Percentiles rank a stretch among this genome's conserved stretches.
Conservation (phyloP, 2,888 invertebrate species). For the Diarsia mendica region DNA sequence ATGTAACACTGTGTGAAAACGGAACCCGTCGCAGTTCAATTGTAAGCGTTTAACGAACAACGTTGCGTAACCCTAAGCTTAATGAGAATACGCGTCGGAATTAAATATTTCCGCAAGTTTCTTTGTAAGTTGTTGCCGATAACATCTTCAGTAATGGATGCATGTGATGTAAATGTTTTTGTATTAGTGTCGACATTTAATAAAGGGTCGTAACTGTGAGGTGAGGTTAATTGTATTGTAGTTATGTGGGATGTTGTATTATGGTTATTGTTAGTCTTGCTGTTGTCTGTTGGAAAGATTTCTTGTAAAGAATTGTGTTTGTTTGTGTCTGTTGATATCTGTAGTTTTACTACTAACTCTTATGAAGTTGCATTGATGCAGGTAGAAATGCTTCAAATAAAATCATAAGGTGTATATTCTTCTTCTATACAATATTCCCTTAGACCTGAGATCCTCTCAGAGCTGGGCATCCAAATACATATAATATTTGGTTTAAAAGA, state of each 20-base stretch:
- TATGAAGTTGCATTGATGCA: not conserved
- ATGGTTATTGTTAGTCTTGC: constrained; percentile 9
- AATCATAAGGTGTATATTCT: not conserved
- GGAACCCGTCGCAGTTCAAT: constrained; percentile 53
- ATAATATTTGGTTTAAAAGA: too few relatives aligned
- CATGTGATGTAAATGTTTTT: constrained; percentile 42
- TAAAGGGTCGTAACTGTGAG: constrained; percentile 29
- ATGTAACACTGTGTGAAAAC: constrained; percentile 59
- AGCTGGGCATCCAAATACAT: too few relatives aligned
- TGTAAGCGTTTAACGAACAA: constrained; percentile 54
- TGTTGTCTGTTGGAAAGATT: not conserved
- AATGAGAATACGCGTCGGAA: constrained; percentile 62
- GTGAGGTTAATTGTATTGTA: constrained; percentile 39
- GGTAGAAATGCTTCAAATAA: not conserved
- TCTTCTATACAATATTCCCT: too few relatives aligned
- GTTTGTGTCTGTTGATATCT: not conserved
- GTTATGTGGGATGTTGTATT: constrained; percentile 12
- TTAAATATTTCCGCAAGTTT: constrained; percentile 67
- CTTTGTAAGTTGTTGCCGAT: constrained; percentile 57
- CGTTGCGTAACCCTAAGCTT: constrained; percentile 57
- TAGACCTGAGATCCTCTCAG: too few relatives aligned
- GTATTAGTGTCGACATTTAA: constrained; percentile 33
- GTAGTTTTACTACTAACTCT: not conserved
- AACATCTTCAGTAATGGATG: constrained; percentile 44
- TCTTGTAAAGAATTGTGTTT: not conserved